phyloP scores from a whole-genome alignment of 2,888 invertebrate genomes.

The Congeria kusceri region DNA sequence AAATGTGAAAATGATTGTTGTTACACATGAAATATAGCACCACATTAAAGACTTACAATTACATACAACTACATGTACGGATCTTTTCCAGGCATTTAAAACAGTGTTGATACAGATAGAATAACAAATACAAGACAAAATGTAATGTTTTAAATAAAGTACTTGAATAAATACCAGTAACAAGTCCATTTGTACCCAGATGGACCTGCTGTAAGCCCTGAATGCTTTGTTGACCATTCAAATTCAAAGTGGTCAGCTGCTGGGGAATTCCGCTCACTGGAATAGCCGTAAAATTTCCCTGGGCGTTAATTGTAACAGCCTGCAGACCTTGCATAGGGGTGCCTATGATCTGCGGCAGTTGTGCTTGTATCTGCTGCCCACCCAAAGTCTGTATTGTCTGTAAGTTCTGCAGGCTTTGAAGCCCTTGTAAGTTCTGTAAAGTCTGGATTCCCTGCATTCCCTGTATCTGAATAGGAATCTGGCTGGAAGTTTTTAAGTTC shows the following conservation, averaged over 20 bases:
- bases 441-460: constrained; percentile 77
- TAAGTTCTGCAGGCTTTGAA: constrained; percentile 69
- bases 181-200: constrained; percentile 19
- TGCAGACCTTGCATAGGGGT: constrained; percentile 50
- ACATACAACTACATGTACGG: too few species aligned
- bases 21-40: too few species aligned
- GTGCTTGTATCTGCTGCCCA: constrained; percentile 76
- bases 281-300: constrained; percentile 37
- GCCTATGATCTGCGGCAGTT: constrained; percentile 60
- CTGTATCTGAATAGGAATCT: constrained; percentile 78
- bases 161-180: constrained; percentile 39
- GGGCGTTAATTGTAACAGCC: constrained; percentile 39
- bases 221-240: constrained; percentile 47
- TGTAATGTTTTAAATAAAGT: neutral
- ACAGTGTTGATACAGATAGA: neutral
- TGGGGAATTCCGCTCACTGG: constrained; percentile 42
- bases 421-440: constrained; percentile 68
- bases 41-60: too few species aligned
- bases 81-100: too few species aligned
- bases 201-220: constrained; percentile 49
- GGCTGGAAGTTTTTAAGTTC: constrained; percentile 65
- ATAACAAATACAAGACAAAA: neutral
- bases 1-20: too few species aligned
- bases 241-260: constrained; percentile 39
- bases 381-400: constrained; percentile 66